Evolutionary conservation across 2,113 vertebrate species (phyloP), one percentile per base, ranked within the genome.

Genomic region (Anhinga anhinga): DNA sequence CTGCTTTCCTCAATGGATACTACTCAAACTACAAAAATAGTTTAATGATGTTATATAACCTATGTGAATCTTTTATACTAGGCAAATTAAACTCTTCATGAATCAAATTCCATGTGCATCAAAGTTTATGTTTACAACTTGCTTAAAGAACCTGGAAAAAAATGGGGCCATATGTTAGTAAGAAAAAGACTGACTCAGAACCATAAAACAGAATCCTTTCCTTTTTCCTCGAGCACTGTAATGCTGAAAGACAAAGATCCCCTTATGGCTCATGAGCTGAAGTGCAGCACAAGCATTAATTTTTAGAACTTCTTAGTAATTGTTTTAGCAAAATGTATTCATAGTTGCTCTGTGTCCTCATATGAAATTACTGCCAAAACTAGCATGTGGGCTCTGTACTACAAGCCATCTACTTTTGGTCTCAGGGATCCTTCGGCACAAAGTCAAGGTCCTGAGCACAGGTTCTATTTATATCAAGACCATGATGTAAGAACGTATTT

Each of bases 131-230:
- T 93, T 84, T 94, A 76, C 59, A 92, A 87, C 80, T 82, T 79
- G 92, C 77, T 88, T 95, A 96, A 97, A 97, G 89, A 96, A 91
- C 44, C 71, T 69, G 92, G 56, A 66, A 96, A 80, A 42, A 97
- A 95, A 94, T 52, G 72, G 47, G 89, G 77, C 95, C 95, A 94
- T 94, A 96, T 98, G 97, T 96, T 97, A 92, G 84, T 52, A 87
- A 90, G 94, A 82, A 95, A 95, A 82, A 82, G 86, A 96, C 87
- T 92, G 95, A 97, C 86, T 96, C 81, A 92, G 92, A 94, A 59
- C 65, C 69, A 53, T 95, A 95, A 97, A 96, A 16, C 59, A 93
- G 84, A 86, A 73, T 85, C 74, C 26, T 55, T 69, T 88, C 66
- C 49, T 74, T 86, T 94, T 95, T 92, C 80, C 66, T 90, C 63